These are phyloP conservation scores for Drosophila elegans DNA, from an alignment of 1,140 invertebrate species.

Conservation along the genomic window DNA sequence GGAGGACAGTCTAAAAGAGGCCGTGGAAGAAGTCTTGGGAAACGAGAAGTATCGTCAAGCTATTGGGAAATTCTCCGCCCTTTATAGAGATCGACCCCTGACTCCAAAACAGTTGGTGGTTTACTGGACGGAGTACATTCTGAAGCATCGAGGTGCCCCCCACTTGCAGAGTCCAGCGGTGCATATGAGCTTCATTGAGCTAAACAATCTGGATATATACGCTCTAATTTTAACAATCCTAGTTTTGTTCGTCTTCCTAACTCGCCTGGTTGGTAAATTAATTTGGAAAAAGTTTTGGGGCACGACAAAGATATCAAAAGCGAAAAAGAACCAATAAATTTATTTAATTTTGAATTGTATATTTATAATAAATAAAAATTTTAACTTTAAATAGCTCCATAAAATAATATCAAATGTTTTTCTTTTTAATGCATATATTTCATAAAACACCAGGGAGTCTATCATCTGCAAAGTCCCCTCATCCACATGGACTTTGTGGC, in stretches of 20 bases:
- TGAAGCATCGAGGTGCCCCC: conserved; percentile 84
- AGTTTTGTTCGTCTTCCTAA: not conserved
- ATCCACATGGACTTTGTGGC: conserved; percentile 63
- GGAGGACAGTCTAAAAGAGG: conserved; percentile 65
- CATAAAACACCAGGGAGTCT: conserved; percentile 84
- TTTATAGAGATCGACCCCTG: conserved; percentile 76
- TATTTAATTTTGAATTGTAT: not conserved
- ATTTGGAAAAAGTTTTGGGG: conserved; percentile 9
- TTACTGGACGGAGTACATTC: conserved; percentile 85
- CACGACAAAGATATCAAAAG: not conserved
- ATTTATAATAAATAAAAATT: not conserved
- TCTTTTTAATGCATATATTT: not conserved
- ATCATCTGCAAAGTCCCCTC: conserved; percentile 81
- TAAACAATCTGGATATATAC: conserved; percentile 71
- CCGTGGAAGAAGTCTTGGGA: conserved; percentile 55
- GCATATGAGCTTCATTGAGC: conserved; percentile 59
- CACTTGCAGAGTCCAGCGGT: conserved; percentile 79
- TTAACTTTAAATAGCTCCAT: not conserved
- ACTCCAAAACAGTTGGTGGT: conserved; percentile 83
- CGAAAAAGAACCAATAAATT: conserved; percentile 29
- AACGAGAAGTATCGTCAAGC: conserved; percentile 58
- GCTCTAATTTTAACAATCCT: conserved; percentile 38
- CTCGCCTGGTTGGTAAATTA: conserved; percentile 12
- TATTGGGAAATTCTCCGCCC: conserved; percentile 52
- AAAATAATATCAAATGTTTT: not conserved